Base-by-base conservation (phyloP, 2,113 vertebrate genomes). In the Oxygymnocypris stewartii region DNA sequence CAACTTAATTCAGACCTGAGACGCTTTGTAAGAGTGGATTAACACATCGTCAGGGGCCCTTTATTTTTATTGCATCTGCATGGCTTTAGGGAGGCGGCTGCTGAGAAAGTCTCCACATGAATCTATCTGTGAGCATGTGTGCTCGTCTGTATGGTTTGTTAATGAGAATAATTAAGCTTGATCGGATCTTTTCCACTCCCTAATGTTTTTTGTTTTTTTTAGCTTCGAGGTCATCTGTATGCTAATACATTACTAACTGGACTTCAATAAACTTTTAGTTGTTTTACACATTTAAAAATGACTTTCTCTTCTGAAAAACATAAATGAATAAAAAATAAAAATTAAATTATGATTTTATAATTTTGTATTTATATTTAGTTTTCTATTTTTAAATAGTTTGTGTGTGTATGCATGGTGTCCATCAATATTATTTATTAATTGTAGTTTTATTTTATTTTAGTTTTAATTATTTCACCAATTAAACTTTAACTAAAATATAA, bases 11-110 rank as follows among this genome's bases (percentile, higher is more conserved):
- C 90, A 81, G 91, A 91, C 89, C 87, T 84, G 35, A 88, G 89
- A 88, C 88, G 83, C 88, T 93, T 93, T 95, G 93, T 94, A 93
- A 92, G 88, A 89, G 92, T 31, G 35, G 92, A 95, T 95, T 95
- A 95, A 92, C 94, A 94, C 94, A 90, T 94, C 90, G 88, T 94
- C 89, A 91, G 86, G 86, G 88, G 85, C 87, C 9, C 94, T 93
- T 94, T 93, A 93, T 94, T 94, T 94, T 89, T 91, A 92, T 90
- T 88, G 90, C 90, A 91, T 87, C 87, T 74, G 49, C 89, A 63
- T 57, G 9, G 61, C 74, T 88, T 67, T 7, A 57, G 67, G 85
- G 75, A 76, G 82, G 44, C 63, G 81, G 44, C 57, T 10, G 31
- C n/a, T 85, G 78, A 82, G 83, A 87, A 85, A 87, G n/a, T 90